Evolutionary conservation across 2,888 invertebrate species (phyloP).

Genomic region (Drosophila algonquin): DNA sequence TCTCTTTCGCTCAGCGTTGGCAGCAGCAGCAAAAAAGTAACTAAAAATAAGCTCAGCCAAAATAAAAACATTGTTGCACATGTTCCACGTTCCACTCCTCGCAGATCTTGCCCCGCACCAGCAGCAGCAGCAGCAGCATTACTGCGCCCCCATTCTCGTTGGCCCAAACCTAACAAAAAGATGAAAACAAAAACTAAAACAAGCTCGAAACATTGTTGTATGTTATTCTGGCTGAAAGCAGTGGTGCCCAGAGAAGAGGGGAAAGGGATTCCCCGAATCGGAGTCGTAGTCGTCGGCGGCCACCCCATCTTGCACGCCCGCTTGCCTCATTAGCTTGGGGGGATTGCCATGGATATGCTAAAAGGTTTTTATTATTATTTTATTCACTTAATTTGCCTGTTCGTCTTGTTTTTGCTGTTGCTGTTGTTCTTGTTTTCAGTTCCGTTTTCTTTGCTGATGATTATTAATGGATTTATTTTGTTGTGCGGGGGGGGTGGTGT

Average conservation of each 20-base stretch:
- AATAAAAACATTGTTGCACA: conserved; percentile 77
- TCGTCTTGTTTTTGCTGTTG: not conserved
- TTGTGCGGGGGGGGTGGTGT: not conserved
- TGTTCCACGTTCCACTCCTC: conserved; percentile 38
- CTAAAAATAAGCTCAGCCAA: conserved; percentile 70
- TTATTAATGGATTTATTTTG: conserved; percentile 38
- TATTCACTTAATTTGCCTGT: conserved; percentile 32
- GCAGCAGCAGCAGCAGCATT: not conserved
- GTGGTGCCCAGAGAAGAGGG: not conserved
- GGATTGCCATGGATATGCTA: conserved; percentile 41
- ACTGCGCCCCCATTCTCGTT: not conserved
- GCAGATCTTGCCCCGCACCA: not conserved
- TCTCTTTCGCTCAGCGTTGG: conserved; percentile 46
- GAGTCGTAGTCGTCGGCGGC: not conserved
- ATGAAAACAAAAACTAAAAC: conserved; percentile 31
- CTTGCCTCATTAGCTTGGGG: conserved; percentile 45
- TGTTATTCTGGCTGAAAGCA: conserved; percentile 20
- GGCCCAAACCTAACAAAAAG: conserved; percentile 5
- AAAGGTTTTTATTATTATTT: conserved; percentile 46
- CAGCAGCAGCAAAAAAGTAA: conserved; percentile 60
- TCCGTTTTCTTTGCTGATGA: conserved; percentile 23
- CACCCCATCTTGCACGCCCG: conserved; percentile 2
- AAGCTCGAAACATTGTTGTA: conserved; percentile 48
- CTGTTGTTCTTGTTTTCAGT: not conserved
- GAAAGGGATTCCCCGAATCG: conserved; percentile 15